A percentile compares a stretch with the other conserved stretches of the same genome.
Evolutionary conservation across 1,140 invertebrate species (phyloP).

Genomic region (Drosophila rhopaloa): DNA sequence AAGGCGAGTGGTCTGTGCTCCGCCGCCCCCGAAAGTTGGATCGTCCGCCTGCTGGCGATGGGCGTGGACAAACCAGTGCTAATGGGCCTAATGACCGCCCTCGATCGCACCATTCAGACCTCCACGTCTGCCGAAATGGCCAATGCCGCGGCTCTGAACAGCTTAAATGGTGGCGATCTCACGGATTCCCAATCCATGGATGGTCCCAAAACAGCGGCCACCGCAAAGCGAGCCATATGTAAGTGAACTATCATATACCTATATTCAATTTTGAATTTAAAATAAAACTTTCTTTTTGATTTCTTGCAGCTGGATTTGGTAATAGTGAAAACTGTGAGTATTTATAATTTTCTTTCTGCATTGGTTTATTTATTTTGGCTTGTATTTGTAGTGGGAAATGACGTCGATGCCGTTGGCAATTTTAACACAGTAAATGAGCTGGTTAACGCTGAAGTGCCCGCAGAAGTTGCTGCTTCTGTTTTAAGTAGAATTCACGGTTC

Average conservation of each 20-base stretch:
- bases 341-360: not conserved
- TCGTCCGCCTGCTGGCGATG: constrained; percentile 64
- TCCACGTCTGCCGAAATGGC: constrained; percentile 9
- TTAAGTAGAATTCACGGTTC: not conserved
- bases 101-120: constrained; percentile 39
- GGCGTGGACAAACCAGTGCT: constrained; percentile 57
- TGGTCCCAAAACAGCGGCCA: constrained; percentile 20
- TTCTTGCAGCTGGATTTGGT: not conserved
- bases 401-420: not conserved
- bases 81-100: constrained; percentile 56
- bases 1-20: constrained; percentile 56
- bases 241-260: not conserved
- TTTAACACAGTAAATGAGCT: not conserved
- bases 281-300: not conserved
- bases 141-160: constrained; percentile 28
- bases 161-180: constrained; percentile 20
- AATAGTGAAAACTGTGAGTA: constrained; percentile 11
- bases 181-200: not conserved
- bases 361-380: not conserved
- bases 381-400: constrained; percentile 1
- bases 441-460: not conserved
- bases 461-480: not conserved
- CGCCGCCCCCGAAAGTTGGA: constrained; percentile 53
- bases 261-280: not conserved
- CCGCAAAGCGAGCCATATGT: constrained; percentile 40